Evolutionary conservation across 2,113 vertebrate species (phyloP).

Genomic region (Megaptera novaeangliae): DNA sequence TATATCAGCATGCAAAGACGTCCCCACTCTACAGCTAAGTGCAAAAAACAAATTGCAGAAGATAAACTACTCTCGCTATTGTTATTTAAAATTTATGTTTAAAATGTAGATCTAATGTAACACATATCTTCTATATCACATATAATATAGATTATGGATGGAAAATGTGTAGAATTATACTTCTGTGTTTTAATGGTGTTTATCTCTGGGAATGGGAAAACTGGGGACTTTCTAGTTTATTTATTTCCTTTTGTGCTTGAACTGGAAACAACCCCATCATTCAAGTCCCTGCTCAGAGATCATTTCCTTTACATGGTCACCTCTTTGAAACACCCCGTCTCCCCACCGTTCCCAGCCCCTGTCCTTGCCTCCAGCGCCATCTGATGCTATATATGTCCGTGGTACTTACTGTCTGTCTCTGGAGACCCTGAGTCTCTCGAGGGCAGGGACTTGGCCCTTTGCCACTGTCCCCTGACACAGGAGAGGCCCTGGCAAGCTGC

Average conservation of each 20-base stretch:
- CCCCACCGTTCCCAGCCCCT: background rate
- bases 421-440: background rate
- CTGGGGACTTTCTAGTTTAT: background rate
- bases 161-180: background rate
- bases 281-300: background rate
- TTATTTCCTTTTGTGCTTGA: background rate
- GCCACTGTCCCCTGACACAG: background rate
- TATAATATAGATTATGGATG: no score
- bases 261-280: background rate
- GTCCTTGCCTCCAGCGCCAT: background rate
- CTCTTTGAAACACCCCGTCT: no score
- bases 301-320: background rate
- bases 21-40: background rate
- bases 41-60: background rate
- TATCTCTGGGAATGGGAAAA: background rate
- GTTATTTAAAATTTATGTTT: background rate
- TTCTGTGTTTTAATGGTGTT: background rate
- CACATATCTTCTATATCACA: background rate
- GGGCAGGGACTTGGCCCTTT: background rate
- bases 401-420: background rate
- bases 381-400: background rate
- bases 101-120: background rate
- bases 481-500: background rate
- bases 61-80: no score
- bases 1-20: background rate